Base-by-base conservation (phyloP, 2,797 vertebrate genomes). In the Psittacula echo region DNA sequence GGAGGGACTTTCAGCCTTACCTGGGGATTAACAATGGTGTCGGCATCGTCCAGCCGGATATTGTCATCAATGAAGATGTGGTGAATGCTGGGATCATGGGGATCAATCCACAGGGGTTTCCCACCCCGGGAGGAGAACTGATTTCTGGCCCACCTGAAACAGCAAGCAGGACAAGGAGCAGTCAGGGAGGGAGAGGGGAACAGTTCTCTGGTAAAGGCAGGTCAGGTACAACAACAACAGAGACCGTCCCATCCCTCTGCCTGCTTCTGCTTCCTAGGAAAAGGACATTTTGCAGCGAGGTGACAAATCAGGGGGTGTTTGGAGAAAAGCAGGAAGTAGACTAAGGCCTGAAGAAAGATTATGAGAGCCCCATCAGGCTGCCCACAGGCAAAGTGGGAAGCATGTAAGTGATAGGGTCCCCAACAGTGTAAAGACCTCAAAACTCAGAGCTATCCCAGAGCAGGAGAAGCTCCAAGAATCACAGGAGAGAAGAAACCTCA, bases 21-120 rank as follows among this genome's bases (percentile, higher is more conserved):
- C 98, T 98, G 98, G 44, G 98, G 98, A 66, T 98, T 96, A 56
- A 99, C 98, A 24, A 99, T 98, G 41, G 98, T 98, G 51, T 99
- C 98, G 0, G 97, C 75, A 24, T 99, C 98, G 0, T 98, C 97
- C 93, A 98, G 98, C 1, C 98, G 98, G 68, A 99, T 99, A 92
- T 99, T 99, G 97, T 99, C 99, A 4, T 99, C 99, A 7, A 99
- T 98, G 92, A 99, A 99, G 95, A 99, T 99, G 97, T 99, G 99
- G 53, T 99, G 99, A 68, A 98, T 92, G 0, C 92, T 34, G 10
- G 93, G 85, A 94, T 99, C 99, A 1, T 98, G 98, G 34, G 99
- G 99, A 82, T 99, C 98, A 5, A 99, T 95, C 99, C 98, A 99
- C 50, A 99, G 27, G 2, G 98, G 99, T 90, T 99, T 99, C 62